Conservation (phyloP, 2,113 vertebrate genomes). For the Motacilla alba region DNA sequence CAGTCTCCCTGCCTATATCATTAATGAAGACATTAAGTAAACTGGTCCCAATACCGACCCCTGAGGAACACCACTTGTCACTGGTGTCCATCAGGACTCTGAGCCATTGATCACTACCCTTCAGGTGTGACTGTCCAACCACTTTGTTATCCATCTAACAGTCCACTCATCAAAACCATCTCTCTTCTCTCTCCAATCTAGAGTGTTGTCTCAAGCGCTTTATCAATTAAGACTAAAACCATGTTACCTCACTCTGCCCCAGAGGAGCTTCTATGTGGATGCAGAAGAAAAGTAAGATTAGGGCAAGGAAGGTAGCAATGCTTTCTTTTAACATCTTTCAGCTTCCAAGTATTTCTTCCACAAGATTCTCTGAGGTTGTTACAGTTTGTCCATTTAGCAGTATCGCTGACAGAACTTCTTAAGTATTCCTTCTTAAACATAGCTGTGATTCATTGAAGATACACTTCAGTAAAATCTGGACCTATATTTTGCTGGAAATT, state of each 20-base stretch:
- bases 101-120: background rate
- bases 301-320: background rate
- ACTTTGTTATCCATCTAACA: background rate
- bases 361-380: background rate
- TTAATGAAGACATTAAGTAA: background rate
- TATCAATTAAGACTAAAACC: background rate
- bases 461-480: background rate
- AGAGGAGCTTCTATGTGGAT: rapidly evolving
- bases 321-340: background rate
- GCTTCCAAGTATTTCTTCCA: background rate
- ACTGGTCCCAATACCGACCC: background rate
- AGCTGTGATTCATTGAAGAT: background rate
- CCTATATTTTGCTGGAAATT: background rate
- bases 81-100: background rate
- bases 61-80: background rate
- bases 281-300: background rate
- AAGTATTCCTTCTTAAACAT: background rate
- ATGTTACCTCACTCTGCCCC: background rate
- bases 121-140: background rate
- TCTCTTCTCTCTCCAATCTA: background rate
- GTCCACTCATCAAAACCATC: background rate
- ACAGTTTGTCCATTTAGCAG: background rate
- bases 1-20: background rate
- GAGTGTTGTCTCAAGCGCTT: background rate
- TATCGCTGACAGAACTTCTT: rapidly evolving